A percentile compares a stretch with the other conserved stretches of the same genome.
Evolutionary conservation across 2,888 invertebrate genomes (phyloP).

Genomic region (Rosalia funebris): DNA sequence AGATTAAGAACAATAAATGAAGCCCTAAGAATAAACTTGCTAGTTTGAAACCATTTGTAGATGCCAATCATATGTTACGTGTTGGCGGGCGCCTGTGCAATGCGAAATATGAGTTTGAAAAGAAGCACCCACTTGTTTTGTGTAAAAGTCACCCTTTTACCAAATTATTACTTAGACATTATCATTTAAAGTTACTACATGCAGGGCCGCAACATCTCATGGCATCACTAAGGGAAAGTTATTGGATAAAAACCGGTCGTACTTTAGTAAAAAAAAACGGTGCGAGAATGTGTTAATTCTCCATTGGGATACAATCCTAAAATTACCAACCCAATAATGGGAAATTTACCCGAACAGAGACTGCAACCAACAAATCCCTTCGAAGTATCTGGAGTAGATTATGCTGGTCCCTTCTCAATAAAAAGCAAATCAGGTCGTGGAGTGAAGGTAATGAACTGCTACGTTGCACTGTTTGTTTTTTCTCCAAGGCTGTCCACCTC

Average conservation of each 20-base stretch:
- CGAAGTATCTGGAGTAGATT: too few species aligned
- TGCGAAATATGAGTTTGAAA: not conserved
- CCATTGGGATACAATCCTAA: too few species aligned
- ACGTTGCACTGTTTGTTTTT: too few species aligned
- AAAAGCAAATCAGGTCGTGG: too few species aligned
- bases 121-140: not conserved
- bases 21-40: not conserved
- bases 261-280: not conserved
- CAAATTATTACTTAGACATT: not conserved
- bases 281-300: too few species aligned
- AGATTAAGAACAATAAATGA: too few species aligned
- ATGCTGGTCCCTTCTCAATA: too few species aligned
- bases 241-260: not conserved
- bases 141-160: not conserved
- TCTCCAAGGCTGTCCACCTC: too few species aligned
- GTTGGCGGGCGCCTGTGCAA: not conserved
- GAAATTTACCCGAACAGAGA: too few species aligned
- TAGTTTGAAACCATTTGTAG: not conserved
- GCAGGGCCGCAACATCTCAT: not conserved
- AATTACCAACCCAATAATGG: too few species aligned
- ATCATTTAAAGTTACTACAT: not conserved
- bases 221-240: not conserved
- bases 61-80: not conserved
- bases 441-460: too few species aligned
- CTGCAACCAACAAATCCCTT: too few species aligned